Evolutionary conservation across 2,888 invertebrate species (phyloP), one percentile per base, ranked within the genome.

Genomic region (Agrypnus murinus): DNA sequence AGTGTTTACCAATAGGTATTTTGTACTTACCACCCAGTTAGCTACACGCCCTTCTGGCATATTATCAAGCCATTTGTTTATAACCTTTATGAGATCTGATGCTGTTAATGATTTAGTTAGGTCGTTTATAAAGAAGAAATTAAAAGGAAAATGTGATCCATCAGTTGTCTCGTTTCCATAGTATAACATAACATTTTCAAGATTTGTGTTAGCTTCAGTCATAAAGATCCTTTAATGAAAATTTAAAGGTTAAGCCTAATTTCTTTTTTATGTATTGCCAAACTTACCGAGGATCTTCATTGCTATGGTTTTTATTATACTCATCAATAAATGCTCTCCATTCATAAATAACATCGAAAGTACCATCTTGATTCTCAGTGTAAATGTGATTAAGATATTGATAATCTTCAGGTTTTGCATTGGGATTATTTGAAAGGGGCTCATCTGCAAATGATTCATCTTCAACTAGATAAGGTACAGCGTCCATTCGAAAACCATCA

Each of bases 401-500:
- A 69, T 91, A 89, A 48, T 86, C 85, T 0, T 88, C 84, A 0
- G 78, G 75, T 17, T 66, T 57, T n/a, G 72, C 72, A 1, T 72
- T 78, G 1, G 80, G 59, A 36, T 10, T 57, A 59, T 76, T 74
- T 6, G 84, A 81, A 12, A 48, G 38, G 0, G 87, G 86, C 77
- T 89, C 89, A 67, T 89, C 85, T 2, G 36, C 64, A 0, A 86
- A 76, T 7, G 79, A 46, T 9, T 78, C 77, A 31, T 80, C 81
- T 80, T 89, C 89, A 63, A 83, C 86, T 8, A 89, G 69, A 78
- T 75, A 77, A 5, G 88, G 87, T n/a, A 94, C 89, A 1, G 95
- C 94, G 80, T 95, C 94, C 38, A 97, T 88, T 77, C 96, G 90
- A 80, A 97, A 95, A 0, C 97, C 98, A 80, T 94, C 93, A 0